Conservation (phyloP, 2,113 vertebrate genomes). For the Sinocyclocheilus maitianheensis region DNA sequence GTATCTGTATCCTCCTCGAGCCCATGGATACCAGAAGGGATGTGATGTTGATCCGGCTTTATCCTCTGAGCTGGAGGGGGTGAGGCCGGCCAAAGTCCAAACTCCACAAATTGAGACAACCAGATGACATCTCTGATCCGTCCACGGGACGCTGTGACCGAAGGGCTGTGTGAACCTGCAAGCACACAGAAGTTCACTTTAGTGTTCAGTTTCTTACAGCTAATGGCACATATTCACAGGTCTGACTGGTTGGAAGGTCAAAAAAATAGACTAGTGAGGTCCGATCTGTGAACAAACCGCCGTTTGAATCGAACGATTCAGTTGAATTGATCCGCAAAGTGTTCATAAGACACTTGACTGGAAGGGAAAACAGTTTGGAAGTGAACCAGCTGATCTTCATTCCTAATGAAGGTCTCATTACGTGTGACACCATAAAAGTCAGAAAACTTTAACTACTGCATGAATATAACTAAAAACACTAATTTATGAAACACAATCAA, state of each 20-base stretch:
- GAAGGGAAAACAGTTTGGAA: background rate
- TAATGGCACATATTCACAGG: background rate
- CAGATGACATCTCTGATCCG: slow-evolving; percentile 36
- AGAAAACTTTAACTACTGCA: too few relatives aligned
- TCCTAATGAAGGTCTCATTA: too few relatives aligned
- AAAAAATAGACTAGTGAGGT: background rate
- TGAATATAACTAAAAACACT: too few relatives aligned
- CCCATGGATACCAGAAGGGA: slow-evolving; percentile 30
- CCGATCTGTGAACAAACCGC: background rate
- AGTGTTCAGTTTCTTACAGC: background rate
- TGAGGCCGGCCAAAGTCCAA: slow-evolving; percentile 12
- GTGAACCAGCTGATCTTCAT: too few relatives aligned
- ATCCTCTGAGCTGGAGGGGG: slow-evolving; percentile 48
- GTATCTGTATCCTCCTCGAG: background rate
- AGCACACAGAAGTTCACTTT: background rate
- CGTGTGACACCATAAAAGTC: too few relatives aligned
- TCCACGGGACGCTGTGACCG: background rate
- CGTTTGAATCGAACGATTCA: background rate
- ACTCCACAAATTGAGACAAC: slow-evolving; percentile 56
- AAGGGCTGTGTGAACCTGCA: background rate
- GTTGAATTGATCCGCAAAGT: background rate
- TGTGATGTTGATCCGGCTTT: slow-evolving; percentile 42
- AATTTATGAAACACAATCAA: too few relatives aligned
- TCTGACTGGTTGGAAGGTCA: background rate
- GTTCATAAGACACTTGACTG: background rate